phyloP scores from a whole-genome alignment of 2,113 vertebrate genomes.

The Poecile atricapillus region DNA sequence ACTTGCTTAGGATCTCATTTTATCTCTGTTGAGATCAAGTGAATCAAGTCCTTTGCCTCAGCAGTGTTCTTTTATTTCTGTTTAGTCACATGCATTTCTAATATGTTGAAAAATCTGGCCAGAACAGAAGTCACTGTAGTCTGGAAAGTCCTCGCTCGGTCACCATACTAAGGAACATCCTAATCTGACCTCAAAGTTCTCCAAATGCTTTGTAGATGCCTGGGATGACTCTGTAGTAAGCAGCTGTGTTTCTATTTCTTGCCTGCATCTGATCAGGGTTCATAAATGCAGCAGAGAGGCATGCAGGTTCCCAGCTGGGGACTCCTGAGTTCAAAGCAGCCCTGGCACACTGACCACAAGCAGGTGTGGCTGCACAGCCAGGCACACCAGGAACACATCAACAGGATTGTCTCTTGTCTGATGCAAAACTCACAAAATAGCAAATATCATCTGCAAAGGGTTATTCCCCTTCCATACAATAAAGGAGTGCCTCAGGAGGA shows the following conservation, averaged over 20 bases:
- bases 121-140: background rate
- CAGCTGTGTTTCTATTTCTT: constrained; percentile 29
- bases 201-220: background rate
- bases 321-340: background rate
- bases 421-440: background rate
- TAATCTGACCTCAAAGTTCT: background rate
- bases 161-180: background rate
- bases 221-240: background rate
- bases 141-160: background rate
- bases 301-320: background rate
- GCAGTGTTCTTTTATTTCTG: background rate
- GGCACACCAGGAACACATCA: background rate
- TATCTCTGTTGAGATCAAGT: background rate
- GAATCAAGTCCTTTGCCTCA: background rate
- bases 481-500: background rate
- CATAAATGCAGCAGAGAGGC: background rate
- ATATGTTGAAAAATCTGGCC: background rate
- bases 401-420: background rate
- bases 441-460: background rate
- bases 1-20: background rate
- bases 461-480: background rate
- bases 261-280: background rate
- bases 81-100: background rate
- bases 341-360: background rate
- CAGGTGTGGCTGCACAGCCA: background rate